phyloP scores from a whole-genome alignment of 2,888 invertebrate genomes.

The Tipula unca region DNA sequence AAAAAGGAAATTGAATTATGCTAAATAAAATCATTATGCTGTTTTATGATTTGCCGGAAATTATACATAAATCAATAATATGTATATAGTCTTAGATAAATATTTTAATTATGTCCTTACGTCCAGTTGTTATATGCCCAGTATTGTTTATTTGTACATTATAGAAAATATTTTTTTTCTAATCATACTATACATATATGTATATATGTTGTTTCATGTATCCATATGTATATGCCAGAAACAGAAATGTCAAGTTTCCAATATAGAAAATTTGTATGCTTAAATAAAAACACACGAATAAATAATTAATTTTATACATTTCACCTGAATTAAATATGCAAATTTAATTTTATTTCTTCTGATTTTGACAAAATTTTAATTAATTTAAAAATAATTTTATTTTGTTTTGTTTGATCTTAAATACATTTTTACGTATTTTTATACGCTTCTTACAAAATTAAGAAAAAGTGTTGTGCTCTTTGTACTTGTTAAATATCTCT shows the following conservation, averaged over 20 bases:
- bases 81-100: background rate
- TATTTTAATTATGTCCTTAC: background rate
- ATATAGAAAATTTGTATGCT: background rate
- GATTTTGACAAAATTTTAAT: background rate
- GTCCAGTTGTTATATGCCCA: background rate
- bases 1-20: background rate
- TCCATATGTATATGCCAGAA: background rate
- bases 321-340: background rate
- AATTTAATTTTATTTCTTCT: background rate
- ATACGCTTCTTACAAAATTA: background rate
- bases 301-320: background rate
- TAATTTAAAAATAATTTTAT: background rate
- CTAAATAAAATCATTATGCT: background rate
- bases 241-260: background rate
- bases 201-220: too few relatives aligned
- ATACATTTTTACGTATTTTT: background rate
- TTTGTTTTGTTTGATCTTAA: background rate
- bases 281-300: background rate
- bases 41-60: background rate
- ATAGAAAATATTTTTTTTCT: too few relatives aligned
- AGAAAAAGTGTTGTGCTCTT: background rate
- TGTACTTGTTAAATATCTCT: background rate
- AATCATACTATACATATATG: too few relatives aligned
- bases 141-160: too few relatives aligned
- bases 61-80: background rate